Percentiles rank a stretch among this genome's conserved stretches.
Conservation (phyloP, 2,888 invertebrate genomes). For the Amiota mariae region DNA sequence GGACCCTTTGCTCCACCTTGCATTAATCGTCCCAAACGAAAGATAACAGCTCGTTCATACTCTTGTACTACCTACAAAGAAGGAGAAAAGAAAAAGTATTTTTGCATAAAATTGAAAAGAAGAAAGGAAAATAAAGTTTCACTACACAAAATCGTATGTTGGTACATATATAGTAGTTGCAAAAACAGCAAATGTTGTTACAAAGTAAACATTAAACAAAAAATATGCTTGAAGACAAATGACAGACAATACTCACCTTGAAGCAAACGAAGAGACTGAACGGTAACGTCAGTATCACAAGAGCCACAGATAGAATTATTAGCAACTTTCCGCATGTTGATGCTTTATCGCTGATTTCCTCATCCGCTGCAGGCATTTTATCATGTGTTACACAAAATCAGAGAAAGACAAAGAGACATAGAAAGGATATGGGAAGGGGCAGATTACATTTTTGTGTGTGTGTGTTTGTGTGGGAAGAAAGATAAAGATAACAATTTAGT, state of each 20-base stretch:
- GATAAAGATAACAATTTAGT: too few relatives aligned
- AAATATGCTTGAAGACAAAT: neutral
- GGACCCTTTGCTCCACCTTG: slow-evolving; percentile 95
- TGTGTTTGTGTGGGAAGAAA: neutral
- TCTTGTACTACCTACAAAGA: slow-evolving; percentile 90
- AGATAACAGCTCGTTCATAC: slow-evolving; percentile 96
- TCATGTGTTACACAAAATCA: too few relatives aligned
- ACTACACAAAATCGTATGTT: neutral
- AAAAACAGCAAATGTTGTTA: neutral
- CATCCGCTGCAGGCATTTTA: slow-evolving; percentile 76
- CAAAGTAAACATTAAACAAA: neutral
- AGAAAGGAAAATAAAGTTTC: neutral
- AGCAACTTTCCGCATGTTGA: slow-evolving; percentile 89
- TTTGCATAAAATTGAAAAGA: neutral
- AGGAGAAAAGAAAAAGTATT: neutral
- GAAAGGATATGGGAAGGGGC: neutral
- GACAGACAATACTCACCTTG: slow-evolving; percentile 80
- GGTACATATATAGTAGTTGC: neutral
- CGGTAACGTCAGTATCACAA: slow-evolving; percentile 90
- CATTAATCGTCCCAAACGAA: slow-evolving; percentile 89
- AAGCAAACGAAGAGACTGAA: slow-evolving; percentile 94
- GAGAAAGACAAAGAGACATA: neutral
- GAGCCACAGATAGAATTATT: slow-evolving; percentile 85
- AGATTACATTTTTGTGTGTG: slow-evolving; percentile 3
- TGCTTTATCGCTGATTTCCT: slow-evolving; percentile 77